Evolutionary conservation across 2,888 invertebrate species (phyloP).

Genomic region (Phoenoteleia sp.): DNA sequence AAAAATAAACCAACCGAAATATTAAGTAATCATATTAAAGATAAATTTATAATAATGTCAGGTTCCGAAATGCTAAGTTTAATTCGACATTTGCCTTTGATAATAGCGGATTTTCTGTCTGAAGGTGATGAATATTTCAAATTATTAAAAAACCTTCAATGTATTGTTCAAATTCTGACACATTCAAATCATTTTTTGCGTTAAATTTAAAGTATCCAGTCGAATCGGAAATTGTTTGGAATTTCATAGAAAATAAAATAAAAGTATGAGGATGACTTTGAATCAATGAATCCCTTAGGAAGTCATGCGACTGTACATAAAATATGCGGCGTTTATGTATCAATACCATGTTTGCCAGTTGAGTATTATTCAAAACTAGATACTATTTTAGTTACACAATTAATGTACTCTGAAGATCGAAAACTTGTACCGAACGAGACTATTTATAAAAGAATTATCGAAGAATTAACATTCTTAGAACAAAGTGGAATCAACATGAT

Average conservation of each 20-base stretch:
- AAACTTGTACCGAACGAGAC: not conserved
- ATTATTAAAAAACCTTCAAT: conserved; percentile 3
- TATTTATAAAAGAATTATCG: conserved; percentile 15
- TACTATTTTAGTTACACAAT: not conserved
- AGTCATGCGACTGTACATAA: conserved; percentile 9
- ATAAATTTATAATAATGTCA: conserved; percentile 33
- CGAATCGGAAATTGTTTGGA: conserved; percentile 4
- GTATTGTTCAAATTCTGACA: conserved; percentile 12
- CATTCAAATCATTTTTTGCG: conserved; percentile 23
- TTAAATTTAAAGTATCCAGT: conserved; percentile 1
- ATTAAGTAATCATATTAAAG: conserved; percentile 15
- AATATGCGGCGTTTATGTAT: not conserved
- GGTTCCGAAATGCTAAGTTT: conserved; percentile 49
- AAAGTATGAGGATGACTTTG: conserved; percentile 15
- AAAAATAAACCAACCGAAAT: conserved; percentile 32
- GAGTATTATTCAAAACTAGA: conserved; percentile 1
- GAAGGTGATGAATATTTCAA: not conserved
- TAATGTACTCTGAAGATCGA: conserved; percentile 16
- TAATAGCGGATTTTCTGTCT: conserved; percentile 11
- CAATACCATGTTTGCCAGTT: not conserved
- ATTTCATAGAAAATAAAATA: conserved; percentile 8
- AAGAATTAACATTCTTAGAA: not conserved
- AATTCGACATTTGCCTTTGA: conserved; percentile 20
- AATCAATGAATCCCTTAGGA: conserved; percentile 13
- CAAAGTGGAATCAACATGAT: not conserved